Evolutionary conservation across 2,888 invertebrate species (phyloP).

Genomic region (Bimastos eiseni): DNA sequence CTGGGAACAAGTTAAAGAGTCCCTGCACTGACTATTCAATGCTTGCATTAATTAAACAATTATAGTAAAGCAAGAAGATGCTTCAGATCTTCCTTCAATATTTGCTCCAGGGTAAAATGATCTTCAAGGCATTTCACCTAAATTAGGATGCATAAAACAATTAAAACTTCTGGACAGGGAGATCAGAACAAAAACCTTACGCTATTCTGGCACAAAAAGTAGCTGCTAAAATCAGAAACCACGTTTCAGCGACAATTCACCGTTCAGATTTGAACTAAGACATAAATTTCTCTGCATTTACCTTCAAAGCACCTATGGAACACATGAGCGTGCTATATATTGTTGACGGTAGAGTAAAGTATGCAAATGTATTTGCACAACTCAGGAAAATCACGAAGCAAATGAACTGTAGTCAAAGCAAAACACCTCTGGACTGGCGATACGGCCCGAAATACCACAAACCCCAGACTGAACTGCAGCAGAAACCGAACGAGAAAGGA

Average conservation of each 20-base stretch:
- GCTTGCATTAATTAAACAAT: neutral
- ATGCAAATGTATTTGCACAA: too few relatives aligned
- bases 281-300: neutral
- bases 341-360: neutral
- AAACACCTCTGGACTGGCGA: neutral
- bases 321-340: neutral
- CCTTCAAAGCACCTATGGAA: neutral
- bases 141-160: neutral
- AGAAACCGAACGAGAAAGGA: conserved; percentile 6
- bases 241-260: neutral
- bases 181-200: neutral
- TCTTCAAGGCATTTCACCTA: neutral
- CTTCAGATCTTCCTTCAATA: neutral
- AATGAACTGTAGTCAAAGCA: neutral
- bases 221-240: neutral
- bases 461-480: neutral
- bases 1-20: neutral
- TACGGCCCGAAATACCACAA: neutral
- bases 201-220: neutral
- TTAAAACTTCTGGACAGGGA: neutral
- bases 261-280: neutral
- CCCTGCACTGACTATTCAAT: neutral
- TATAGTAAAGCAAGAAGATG: neutral
- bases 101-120: neutral
- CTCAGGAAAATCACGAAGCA: conserved; percentile 2